These are phyloP conservation scores for Hemiprocne comata DNA, from an alignment of 2,113 vertebrate species.

Conservation along the genomic window DNA sequence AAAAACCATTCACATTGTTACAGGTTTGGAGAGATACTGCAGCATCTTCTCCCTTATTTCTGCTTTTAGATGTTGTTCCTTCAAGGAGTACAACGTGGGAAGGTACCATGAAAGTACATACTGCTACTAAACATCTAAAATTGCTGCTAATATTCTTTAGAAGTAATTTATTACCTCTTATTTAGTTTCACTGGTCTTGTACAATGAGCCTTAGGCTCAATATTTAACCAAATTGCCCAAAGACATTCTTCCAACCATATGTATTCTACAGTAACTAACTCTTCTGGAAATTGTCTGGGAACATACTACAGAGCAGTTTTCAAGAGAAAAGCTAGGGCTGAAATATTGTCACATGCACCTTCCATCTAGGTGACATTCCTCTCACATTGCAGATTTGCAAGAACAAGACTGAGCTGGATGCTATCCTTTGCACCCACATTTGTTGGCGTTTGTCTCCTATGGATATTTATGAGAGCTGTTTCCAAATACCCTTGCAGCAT, in stretches of 20 bases:
- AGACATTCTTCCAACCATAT: not conserved
- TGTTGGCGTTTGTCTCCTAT: conserved; percentile 38
- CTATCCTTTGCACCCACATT: conserved; percentile 8
- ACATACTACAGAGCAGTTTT: not conserved
- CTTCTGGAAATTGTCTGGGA: conserved; percentile 10
- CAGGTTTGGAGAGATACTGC: not conserved
- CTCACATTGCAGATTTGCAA: conserved; percentile 4
- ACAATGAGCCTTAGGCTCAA: not conserved
- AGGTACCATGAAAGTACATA: not conserved
- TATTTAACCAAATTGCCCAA: not conserved
- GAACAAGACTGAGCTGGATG: not conserved
- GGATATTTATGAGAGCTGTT: conserved; percentile 20
- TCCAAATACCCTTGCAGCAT: not conserved
- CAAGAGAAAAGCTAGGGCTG: not conserved
- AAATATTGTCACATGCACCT: conserved; percentile 62
- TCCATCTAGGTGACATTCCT: conserved; percentile 27
- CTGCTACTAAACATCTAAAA: not conserved
- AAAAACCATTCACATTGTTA: not conserved
- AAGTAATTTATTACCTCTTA: not conserved
- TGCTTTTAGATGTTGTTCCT: not conserved
- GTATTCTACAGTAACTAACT: not conserved
- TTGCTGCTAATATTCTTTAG: not conserved
- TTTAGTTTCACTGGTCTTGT: not conserved
- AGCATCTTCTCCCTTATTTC: not conserved
- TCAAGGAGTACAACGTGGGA: not conserved